A percentile compares a stretch with the other conserved stretches of the same genome.
phyloP scores from a whole-genome alignment of 1,140 invertebrate species.

The Bombus polaris region DNA sequence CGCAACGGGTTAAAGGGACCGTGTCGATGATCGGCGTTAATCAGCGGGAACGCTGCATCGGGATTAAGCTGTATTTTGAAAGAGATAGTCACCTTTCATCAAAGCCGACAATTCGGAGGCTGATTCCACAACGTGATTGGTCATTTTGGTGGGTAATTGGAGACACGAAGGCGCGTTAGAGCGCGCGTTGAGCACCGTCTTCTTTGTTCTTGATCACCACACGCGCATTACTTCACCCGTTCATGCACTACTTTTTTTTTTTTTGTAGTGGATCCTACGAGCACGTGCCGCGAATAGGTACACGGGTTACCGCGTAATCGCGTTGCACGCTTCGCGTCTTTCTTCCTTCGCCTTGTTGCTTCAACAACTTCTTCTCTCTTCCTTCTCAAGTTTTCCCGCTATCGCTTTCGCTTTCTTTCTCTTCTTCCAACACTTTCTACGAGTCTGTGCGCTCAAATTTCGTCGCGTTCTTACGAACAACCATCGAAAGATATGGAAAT shows the following conservation, averaged over 20 bases:
- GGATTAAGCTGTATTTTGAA: not conserved
- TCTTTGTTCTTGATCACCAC: slow-evolving; percentile 42
- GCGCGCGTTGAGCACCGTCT: slow-evolving; percentile 37
- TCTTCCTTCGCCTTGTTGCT: not conserved
- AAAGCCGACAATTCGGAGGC: slow-evolving; percentile 73
- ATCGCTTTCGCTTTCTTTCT: too few relatives aligned
- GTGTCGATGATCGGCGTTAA: not conserved
- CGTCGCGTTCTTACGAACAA: too few relatives aligned
- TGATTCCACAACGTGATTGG: slow-evolving; percentile 73
- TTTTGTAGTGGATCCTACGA: not conserved
- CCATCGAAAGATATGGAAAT: not conserved
- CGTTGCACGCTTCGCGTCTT: not conserved
- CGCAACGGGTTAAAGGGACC: not conserved
- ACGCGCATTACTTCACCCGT: slow-evolving; percentile 34
- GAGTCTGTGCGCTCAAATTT: not conserved
- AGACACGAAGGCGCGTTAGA: slow-evolving; percentile 27
- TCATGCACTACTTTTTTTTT: slow-evolving; percentile 28
- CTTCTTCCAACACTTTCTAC: not conserved
- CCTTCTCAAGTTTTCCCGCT: not conserved
- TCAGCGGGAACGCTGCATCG: not conserved
- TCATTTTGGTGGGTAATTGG: slow-evolving; percentile 56
- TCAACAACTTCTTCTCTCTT: not conserved
- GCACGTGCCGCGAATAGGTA: slow-evolving; percentile 27
- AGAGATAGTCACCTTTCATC: slow-evolving; percentile 75
- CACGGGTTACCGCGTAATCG: not conserved